Evolutionary conservation across 1,140 invertebrate species (phyloP).

Genomic region (Phocides pigmalion): DNA sequence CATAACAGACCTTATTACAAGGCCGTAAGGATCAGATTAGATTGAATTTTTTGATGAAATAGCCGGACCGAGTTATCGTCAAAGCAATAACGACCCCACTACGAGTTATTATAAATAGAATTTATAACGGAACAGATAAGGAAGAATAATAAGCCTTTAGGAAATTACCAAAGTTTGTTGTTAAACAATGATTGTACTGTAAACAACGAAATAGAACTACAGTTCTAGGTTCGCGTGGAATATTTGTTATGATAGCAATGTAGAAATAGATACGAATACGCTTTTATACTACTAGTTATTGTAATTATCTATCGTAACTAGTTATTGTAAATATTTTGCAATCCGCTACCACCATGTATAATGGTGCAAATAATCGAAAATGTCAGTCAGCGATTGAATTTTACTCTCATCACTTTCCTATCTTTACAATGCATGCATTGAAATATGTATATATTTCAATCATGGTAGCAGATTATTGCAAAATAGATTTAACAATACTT

Average conservation of each 20-base stretch:
- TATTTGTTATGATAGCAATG: slow-evolving; percentile 7
- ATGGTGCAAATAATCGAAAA: no score
- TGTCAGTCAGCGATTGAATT: no score
- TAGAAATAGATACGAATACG: slow-evolving; percentile 2
- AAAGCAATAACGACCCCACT: slow-evolving; percentile 27
- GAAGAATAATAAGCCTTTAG: slow-evolving; percentile 11
- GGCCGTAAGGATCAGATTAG: background rate
- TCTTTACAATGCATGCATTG: no score
- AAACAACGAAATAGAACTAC: slow-evolving; percentile 3
- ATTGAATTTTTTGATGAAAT: background rate
- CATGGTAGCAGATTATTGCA: no score
- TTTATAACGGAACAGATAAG: slow-evolving; percentile 26
- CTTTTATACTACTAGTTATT: no score
- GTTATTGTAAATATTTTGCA: no score
- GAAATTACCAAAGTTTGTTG: slow-evolving; percentile 32
- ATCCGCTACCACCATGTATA: no score
- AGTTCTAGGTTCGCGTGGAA: background rate
- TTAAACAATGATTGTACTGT: slow-evolving; percentile 21
- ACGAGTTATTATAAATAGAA: slow-evolving; percentile 33
- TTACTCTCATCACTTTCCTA: no score
- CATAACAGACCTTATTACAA: background rate
- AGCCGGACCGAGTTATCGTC: slow-evolving; percentile 12
- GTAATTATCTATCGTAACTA: no score
- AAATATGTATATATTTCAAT: no score
- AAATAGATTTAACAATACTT: no score